These are phyloP conservation scores for Protobothrops mucrosquamatus DNA, from an alignment of 2,113 vertebrate species.

Conservation along the genomic window DNA sequence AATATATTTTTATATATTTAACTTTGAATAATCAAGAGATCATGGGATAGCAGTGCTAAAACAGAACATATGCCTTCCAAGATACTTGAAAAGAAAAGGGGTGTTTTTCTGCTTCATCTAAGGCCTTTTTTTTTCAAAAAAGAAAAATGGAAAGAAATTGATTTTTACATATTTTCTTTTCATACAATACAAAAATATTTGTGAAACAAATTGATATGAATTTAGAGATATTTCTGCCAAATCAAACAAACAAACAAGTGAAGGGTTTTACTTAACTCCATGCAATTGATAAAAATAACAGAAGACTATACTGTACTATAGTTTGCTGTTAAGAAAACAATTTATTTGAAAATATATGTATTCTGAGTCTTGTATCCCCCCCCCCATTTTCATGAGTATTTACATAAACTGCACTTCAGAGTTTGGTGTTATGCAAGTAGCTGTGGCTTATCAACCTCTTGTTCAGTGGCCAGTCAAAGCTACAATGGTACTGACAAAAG, in stretches of 20 bases:
- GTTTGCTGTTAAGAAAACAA: background rate
- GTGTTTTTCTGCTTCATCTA: background rate
- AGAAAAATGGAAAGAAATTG: background rate
- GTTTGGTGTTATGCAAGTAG: background rate
- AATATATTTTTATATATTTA: background rate
- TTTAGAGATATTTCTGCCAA: background rate
- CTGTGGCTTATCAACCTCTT: background rate
- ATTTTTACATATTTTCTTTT: background rate
- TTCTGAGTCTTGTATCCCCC: background rate
- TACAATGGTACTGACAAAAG: background rate
- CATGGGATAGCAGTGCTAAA: background rate
- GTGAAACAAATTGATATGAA: background rate
- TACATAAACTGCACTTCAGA: background rate
- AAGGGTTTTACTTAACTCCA: background rate
- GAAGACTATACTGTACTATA: background rate
- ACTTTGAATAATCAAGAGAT: background rate
- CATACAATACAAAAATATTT: background rate
- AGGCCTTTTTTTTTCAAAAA: background rate
- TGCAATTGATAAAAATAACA: background rate
- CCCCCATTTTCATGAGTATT: background rate
- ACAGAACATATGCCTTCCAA: background rate
- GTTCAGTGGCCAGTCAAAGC: background rate
- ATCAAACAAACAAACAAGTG: background rate
- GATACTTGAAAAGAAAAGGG: background rate
- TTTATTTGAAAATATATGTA: background rate